A percentile compares a stretch with the other conserved stretches of the same genome.
These are phyloP conservation scores for Leptothorax acervorum DNA, from an alignment of 2,888 invertebrate species.

Conservation along the genomic window DNA sequence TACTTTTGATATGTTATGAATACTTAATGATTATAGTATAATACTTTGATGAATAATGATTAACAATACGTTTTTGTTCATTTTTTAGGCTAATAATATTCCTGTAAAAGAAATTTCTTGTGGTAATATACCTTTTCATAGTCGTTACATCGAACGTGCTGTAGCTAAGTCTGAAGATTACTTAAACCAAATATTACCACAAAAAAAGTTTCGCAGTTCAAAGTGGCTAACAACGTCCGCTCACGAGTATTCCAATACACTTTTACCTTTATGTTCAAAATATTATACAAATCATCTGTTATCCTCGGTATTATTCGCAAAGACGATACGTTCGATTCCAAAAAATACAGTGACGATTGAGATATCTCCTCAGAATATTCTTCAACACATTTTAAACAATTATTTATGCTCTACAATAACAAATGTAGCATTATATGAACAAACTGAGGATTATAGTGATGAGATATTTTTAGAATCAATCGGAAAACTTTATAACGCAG, in stretches of 20 bases:
- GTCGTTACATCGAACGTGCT: slow-evolving; percentile 91
- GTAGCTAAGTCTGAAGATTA: slow-evolving; percentile 89
- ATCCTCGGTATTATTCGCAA: slow-evolving; percentile 91
- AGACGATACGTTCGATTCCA: slow-evolving; percentile 92
- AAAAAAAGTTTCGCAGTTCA: slow-evolving; percentile 89
- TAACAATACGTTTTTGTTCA: background rate
- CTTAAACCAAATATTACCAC: slow-evolving; percentile 88
- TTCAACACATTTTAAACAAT: slow-evolving; percentile 94
- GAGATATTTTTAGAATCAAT: slow-evolving; percentile 88
- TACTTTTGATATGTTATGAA: background rate
- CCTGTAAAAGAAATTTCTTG: slow-evolving; percentile 94
- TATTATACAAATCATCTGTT: slow-evolving; percentile 95
- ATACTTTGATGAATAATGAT: background rate
- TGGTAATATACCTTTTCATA: slow-evolving; percentile 96
- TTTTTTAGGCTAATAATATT: slow-evolving; percentile 88
- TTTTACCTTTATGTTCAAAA: slow-evolving; percentile 90
- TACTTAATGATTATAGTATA: background rate
- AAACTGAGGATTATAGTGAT: slow-evolving; percentile 89
- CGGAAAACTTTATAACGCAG: slow-evolving; percentile 91
- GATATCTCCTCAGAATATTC: slow-evolving; percentile 93
- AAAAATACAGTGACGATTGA: slow-evolving; percentile 94
- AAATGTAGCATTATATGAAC: slow-evolving; percentile 92
- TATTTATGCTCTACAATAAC: slow-evolving; percentile 87
- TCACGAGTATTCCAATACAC: slow-evolving; percentile 85
- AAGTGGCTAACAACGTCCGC: slow-evolving; percentile 93